These are phyloP conservation scores for Nemurella pictetii DNA, from an alignment of 2,888 invertebrate genomes.

Conservation along the genomic window DNA sequence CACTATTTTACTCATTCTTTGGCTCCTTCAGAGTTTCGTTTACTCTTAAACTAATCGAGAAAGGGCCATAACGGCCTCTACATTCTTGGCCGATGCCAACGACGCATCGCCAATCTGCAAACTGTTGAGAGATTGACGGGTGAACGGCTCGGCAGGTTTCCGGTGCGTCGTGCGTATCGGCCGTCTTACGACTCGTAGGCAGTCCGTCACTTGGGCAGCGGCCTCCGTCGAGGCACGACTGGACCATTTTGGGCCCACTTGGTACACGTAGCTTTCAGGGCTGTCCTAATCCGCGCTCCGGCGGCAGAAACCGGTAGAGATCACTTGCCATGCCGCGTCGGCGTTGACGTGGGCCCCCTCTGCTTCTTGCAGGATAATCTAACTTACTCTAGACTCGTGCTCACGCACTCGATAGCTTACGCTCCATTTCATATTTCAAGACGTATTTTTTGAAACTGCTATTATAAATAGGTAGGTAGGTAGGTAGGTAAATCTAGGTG, in stretches of 20 bases:
- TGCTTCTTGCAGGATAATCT: neutral
- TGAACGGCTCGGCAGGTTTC: too few species aligned
- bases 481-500: neutral
- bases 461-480: too few species aligned
- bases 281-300: neutral
- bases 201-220: neutral
- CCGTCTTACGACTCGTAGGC: neutral
- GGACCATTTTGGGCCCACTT: neutral
- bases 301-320: neutral
- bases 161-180: too few species aligned
- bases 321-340: neutral
- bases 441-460: neutral
- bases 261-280: neutral
- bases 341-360: neutral
- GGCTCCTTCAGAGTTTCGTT: neutral
- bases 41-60: neutral
- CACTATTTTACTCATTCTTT: neutral
- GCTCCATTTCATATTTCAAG: neutral
- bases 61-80: neutral
- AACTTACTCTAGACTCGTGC: neutral
- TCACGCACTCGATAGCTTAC: neutral
- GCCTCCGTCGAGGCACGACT: neutral
- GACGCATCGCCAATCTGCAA: too few species aligned
- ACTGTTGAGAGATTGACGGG: too few species aligned
- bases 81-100: too few species aligned